Evolutionary conservation across 2,888 invertebrate genomes (phyloP).

Genomic region (Tenthredo notha): DNA sequence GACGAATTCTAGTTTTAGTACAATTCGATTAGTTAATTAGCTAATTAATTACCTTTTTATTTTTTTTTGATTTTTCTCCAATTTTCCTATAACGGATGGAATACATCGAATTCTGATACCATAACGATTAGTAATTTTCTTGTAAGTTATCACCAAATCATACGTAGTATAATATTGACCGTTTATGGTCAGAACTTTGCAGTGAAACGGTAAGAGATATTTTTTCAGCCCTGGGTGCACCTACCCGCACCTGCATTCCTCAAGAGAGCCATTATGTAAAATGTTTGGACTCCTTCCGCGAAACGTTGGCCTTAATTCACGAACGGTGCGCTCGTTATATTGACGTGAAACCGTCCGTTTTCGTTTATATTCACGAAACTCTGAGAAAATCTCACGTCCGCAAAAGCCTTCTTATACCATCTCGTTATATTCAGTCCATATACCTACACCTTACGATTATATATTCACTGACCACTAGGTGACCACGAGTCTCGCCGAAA

Average conservation of each 20-base stretch:
- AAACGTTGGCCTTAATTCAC: slow-evolving; percentile 63
- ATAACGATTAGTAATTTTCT: not conserved
- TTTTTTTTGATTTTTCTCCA: not conserved
- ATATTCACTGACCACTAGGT: not conserved
- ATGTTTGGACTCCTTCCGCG: slow-evolving; percentile 53
- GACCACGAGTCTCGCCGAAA: not conserved
- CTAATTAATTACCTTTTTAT: not conserved
- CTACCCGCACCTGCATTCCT: slow-evolving; percentile 57
- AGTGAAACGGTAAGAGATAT: slow-evolving; percentile 20
- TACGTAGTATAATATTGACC: not conserved
- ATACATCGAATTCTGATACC: not conserved
- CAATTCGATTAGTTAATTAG: not conserved
- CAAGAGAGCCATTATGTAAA: slow-evolving; percentile 62
- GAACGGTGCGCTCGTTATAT: slow-evolving; percentile 58
- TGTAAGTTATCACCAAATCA: not conserved
- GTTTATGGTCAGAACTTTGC: not conserved
- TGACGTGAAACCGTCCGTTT: slow-evolving; percentile 53
- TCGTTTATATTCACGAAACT: slow-evolving; percentile 16
- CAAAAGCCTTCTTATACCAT: slow-evolving; percentile 10
- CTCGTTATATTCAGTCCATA: slow-evolving; percentile 24
- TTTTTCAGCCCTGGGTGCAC: slow-evolving; percentile 20
- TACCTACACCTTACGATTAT: slow-evolving; percentile 11
- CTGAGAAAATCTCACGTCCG: slow-evolving; percentile 43
- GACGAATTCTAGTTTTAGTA: not conserved
- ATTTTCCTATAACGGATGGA: not conserved